phyloP scores from a whole-genome alignment of 2,113 vertebrate genomes.

The Chionodraco myersi region DNA sequence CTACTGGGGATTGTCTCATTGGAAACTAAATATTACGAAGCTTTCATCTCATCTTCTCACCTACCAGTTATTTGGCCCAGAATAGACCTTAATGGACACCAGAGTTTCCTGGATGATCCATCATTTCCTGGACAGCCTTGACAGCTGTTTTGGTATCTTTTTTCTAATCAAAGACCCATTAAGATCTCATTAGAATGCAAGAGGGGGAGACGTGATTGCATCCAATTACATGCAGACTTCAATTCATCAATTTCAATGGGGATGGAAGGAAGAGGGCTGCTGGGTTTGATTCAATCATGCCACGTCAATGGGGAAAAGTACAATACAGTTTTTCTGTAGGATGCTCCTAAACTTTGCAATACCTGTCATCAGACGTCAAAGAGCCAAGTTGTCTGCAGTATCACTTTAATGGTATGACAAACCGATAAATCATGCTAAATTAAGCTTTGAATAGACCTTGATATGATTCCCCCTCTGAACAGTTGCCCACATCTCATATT shows the following conservation, averaged over 20 bases:
- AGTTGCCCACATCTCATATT: too few species aligned
- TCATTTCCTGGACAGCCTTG: constrained; percentile 62
- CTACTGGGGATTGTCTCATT: constrained; percentile 11
- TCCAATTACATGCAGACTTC: constrained; percentile 67
- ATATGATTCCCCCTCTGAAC: neutral
- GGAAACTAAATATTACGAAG: constrained; percentile 45
- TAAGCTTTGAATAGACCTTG: neutral
- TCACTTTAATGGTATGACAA: neutral
- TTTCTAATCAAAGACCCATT: constrained; percentile 73
- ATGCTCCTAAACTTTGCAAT: neutral
- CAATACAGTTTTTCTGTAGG: neutral
- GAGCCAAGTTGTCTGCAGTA: neutral
- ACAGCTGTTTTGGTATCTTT: constrained; percentile 65
- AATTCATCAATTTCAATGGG: constrained; percentile 60
- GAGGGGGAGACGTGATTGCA: constrained; percentile 54
- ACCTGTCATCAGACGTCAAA: neutral
- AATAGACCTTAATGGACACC: constrained; percentile 65
- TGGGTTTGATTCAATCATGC: constrained; percentile 20
- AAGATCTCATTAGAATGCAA: constrained; percentile 73
- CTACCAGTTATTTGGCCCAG: constrained; percentile 15
- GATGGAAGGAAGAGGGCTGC: neutral
- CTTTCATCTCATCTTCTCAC: constrained; percentile 35
- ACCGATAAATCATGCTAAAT: neutral
- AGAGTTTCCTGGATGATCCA: constrained; percentile 58
- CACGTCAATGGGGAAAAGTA: neutral